Base-by-base conservation (phyloP, 2,797 vertebrate species). In the Chelon labrosus region DNA sequence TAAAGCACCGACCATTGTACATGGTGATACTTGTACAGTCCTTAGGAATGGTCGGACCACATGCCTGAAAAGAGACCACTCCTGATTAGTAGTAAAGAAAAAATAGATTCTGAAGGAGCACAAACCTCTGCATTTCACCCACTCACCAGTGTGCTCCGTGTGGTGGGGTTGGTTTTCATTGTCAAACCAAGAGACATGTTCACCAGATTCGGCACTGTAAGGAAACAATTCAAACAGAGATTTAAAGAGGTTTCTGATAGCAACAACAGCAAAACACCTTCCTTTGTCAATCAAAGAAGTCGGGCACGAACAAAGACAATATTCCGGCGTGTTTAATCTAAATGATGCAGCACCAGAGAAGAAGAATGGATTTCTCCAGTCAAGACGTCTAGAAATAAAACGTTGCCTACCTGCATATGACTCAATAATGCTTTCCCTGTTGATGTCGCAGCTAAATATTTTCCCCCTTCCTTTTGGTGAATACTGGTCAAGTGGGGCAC, bases 31-130 rank as follows among this genome's bases (percentile, higher is more conserved):
- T 79, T 68, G 5, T 54, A 52, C 93, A 95, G 17, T 90, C 77
- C 31, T 81, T 93, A 16, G 93, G 91, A 65, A 94, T 91, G 10
- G 93, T 94, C 53, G 94, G 92, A 11, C 93, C 94, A 79, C 94
- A 95, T 0, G 51, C 83, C 94, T 95, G 60, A 39, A 54, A 56
- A 37, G 35, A 70, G 6, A 57, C 7, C 35, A 16, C 8, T 41
- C 12, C 10, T 41, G 10, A 41, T 41, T 12, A 41, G 12, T 13
- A 41, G 39, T 13, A 11, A 3, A 41, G 10, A 0, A 35, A 35
- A 35, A 35, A 35, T 35, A 19, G 0, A 47, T n/a, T 44, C 25
- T 25, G 1, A 42, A 14, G 19, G 4, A 20, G 5, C 10, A 25
- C 20, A 13, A 20, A 50, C 13, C 13, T n/a, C 10, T 64, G 10